phyloP scores from a whole-genome alignment of 2,797 vertebrate species.

The Crocodylus rhombifer region DNA sequence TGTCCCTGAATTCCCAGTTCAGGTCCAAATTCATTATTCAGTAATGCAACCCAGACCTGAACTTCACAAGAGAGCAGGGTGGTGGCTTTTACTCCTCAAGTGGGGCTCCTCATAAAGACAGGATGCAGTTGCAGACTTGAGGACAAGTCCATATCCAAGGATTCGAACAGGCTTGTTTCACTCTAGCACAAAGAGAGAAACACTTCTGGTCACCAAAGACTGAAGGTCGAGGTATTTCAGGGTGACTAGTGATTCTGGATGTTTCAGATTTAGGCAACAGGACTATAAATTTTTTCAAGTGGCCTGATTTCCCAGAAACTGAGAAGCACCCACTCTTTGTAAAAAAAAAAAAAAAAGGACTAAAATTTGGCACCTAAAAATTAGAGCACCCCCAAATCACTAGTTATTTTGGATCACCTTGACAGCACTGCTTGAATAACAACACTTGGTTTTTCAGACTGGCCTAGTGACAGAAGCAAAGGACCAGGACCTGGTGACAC shows the following conservation, averaged over 20 bases:
- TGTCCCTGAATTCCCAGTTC: neutral
- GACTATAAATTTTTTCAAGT: neutral
- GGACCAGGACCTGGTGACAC: neutral
- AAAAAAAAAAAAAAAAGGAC: neutral
- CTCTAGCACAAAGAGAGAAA: neutral
- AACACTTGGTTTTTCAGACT: neutral
- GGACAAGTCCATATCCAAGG: fast-evolving
- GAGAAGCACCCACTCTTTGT: neutral
- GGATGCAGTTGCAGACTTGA: fast-evolving
- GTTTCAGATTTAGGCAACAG: neutral
- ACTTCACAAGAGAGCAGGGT: neutral
- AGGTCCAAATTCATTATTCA: neutral
- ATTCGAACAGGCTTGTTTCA: neutral
- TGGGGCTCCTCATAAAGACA: neutral
- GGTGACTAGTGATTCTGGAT: neutral
- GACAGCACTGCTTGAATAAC: neutral
- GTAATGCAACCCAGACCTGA: neutral
- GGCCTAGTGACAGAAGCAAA: neutral
- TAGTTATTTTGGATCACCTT: neutral
- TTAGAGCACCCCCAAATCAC: neutral
- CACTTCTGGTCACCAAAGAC: neutral
- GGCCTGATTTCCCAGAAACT: neutral
- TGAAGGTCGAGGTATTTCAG: neutral
- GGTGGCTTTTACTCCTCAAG: neutral
- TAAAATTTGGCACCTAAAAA: neutral